Evolutionary conservation across 2,888 invertebrate genomes (phyloP), one percentile per base, ranked within the genome.

Genomic region (Chrysopilus asiliformis): DNA sequence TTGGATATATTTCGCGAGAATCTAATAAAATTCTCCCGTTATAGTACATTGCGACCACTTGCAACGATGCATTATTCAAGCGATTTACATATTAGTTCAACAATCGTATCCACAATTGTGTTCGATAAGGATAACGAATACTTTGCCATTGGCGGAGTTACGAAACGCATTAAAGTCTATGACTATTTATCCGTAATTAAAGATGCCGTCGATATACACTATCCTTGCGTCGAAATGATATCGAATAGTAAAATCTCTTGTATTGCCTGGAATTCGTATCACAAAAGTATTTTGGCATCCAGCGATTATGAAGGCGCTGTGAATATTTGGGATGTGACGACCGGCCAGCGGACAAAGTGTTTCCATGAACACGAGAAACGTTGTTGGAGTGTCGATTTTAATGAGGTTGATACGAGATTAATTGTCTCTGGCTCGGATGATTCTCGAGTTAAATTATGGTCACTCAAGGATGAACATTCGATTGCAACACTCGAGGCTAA

Each of bases 341-440:
- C 81, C 2, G 81, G 80, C 10, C 75, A 77, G 49, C 68, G 79
- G 40, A 79, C 79, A 2, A 73, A 81, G 52, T 74, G 76, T 5
- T 80, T 76, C 55, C 76, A 84, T 60, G 93, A 93, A 58, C 94
- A 94, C 64, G 90, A 93, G 63, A 91, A 91, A 58, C 70, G 93
- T 29, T 89, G 89, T 59, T 94, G 94, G 93, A 87, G 87, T 48
- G 91, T 94, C 24, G 90, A 93, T 66, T 94, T 93, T 64, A 93
- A 89, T 62, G 76, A 81, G 47, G 79, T 86, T 17, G 91, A 94
- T 60, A 86, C 90, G 10, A 72, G 86, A 16, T 65, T 93, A 27
- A 76, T 94, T 40, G 93, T 93, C 1, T 89, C 89, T 0, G 91
- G 90, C 1, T 87, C 87, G 1, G 93, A 93, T 62, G 91, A 93